These are phyloP conservation scores for Amyelois transitella DNA, from an alignment of 1,140 invertebrate species.

Conservation along the genomic window DNA sequence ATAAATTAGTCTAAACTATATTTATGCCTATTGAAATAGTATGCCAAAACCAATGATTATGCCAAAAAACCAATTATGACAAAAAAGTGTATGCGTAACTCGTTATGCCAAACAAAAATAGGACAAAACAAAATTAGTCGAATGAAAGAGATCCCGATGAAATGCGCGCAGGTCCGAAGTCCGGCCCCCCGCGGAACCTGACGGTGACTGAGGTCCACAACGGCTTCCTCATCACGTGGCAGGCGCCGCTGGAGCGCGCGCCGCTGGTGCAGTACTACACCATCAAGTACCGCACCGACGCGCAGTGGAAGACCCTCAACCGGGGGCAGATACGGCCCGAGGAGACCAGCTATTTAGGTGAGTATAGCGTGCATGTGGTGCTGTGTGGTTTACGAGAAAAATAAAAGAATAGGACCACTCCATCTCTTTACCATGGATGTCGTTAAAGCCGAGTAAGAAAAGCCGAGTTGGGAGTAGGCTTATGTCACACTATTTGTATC, in stretches of 20 bases:
- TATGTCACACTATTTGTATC: too few species aligned
- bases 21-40: too few species aligned
- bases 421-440: too few species aligned
- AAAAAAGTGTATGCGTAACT: not conserved
- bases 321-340: conserved; percentile 90
- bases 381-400: too few species aligned
- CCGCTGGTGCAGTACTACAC: conserved; percentile 92
- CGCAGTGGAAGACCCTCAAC: conserved; percentile 89
- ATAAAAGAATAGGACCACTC: too few species aligned
- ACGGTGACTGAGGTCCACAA: conserved; percentile 90
- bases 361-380: not conserved
- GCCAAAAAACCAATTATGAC: too few species aligned
- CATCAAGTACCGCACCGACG: conserved; percentile 92
- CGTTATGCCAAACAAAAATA: not conserved
- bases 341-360: conserved; percentile 90
- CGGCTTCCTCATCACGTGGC: conserved; percentile 92
- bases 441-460: too few species aligned
- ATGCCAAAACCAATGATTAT: too few species aligned
- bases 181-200: conserved; percentile 89
- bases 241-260: conserved; percentile 84
- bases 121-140: too few species aligned
- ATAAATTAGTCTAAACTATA: too few species aligned
- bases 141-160: not conserved
- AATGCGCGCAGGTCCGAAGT: conserved; percentile 87
- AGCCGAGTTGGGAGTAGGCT: too few species aligned